phyloP scores from a whole-genome alignment of 2,888 invertebrate species.

The Cephus nigrinus region DNA sequence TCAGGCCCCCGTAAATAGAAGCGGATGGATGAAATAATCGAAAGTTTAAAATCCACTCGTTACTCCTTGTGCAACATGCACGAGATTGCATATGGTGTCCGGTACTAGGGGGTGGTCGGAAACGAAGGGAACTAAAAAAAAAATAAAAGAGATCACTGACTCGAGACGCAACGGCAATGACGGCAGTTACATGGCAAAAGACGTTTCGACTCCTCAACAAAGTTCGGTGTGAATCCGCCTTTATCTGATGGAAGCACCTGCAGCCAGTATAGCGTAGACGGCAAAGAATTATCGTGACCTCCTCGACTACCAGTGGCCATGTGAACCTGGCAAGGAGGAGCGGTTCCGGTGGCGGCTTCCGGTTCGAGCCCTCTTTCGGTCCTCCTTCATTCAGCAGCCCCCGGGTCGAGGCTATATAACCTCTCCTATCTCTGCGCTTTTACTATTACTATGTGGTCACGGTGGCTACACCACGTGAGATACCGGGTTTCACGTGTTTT shows the following conservation, averaged over 20 bases:
- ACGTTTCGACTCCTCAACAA: not conserved
- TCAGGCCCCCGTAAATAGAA: not conserved
- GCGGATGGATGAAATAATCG: not conserved
- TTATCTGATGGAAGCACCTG: conserved; percentile 48
- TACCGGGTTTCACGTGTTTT: conserved; percentile 42
- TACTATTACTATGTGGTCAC: conserved; percentile 59
- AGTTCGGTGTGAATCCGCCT: conserved; percentile 17
- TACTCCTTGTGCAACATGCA: not conserved
- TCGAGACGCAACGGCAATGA: not conserved
- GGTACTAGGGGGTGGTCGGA: no score
- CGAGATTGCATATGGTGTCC: not conserved
- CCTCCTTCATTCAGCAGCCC: conserved; percentile 39
- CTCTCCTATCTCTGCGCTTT: conserved; percentile 39
- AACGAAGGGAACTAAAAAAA: not conserved
- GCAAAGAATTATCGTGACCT: conserved; percentile 59
- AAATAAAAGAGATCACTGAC: not conserved
- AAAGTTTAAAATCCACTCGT: not conserved
- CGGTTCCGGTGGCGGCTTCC: conserved; percentile 60
- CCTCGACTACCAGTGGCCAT: conserved; percentile 45
- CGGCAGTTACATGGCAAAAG: not conserved
- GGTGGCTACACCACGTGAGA: conserved; percentile 63
- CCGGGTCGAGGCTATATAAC: conserved; percentile 26
- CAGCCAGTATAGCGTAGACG: conserved; percentile 35
- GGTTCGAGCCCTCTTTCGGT: conserved; percentile 44
- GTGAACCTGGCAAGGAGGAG: conserved; percentile 53